Evolutionary conservation across 2,113 vertebrate species (phyloP), one percentile per base, ranked within the genome.

Genomic region (Morone chrysops): DNA sequence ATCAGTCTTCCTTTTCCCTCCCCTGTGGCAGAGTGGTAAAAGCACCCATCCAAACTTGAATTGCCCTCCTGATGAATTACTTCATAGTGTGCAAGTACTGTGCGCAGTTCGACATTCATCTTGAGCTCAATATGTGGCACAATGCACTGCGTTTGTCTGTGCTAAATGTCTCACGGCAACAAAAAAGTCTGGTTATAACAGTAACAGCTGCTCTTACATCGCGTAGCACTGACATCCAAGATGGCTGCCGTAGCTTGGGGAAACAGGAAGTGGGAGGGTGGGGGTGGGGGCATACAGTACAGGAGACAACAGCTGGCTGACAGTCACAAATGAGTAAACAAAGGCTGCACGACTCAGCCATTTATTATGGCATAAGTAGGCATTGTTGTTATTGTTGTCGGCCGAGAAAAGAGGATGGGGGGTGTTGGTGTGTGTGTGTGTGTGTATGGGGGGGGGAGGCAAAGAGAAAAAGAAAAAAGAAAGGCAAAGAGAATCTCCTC

Each of bases 251-350:
- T 48, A 78, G 80, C 88, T 82, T 41, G 38, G 75, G 80, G 82
- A 56, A 81, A 82, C 65, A 75, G 82, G 75, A 88, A 80, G 60
- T 80, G 57, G 54, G 68, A 75, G 54, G 78, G 20, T 31, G 56
- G 57, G 43, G 70, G 47, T 20, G 70, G 66, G 54, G 60, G 71
- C 3, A 43, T 73, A 89, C 81, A 86, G 85, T 81, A 74, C 43
- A 74, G 56, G 54, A 89, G 81, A 90, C 87, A 93, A 91, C 92
- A 91, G 86, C 87, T 87, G 83, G 75, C 73, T 91, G 91, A 93
- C 90, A 92, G 89, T 93, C 89, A 93, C 92, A 93, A 94, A 92
- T 83, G 92, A 92, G 92, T 92, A 91, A 91, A 94, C 92, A 92
- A 91, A 90, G 81, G 81, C 57, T 82, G 86, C n/a, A 40, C 60